Evolutionary conservation across 2,797 vertebrate species (phyloP).

Genomic region (Leontocebus nigricollis): DNA sequence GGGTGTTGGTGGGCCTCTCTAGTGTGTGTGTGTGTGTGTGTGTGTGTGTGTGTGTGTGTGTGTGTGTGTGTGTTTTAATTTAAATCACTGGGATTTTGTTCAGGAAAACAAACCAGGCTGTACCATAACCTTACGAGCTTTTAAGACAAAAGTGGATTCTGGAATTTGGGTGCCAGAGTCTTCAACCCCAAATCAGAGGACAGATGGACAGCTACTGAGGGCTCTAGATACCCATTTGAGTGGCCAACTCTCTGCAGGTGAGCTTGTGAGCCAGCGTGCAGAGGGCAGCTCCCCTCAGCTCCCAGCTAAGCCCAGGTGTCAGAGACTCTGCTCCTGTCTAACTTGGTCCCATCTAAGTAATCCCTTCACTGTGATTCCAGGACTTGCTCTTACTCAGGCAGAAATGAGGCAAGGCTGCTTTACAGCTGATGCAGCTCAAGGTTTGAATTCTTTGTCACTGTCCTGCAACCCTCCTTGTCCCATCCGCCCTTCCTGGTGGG

Average conservation of each 20-base stretch:
- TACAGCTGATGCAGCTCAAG: neutral
- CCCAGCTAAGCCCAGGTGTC: too few species aligned
- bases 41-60: too few species aligned
- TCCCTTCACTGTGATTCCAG: neutral
- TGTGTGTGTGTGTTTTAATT: too few species aligned
- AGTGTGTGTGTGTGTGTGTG: too few species aligned
- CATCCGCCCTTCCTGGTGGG: accelerated
- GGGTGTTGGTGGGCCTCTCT: neutral
- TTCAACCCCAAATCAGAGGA: neutral
- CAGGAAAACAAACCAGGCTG: neutral
- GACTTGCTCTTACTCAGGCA: neutral
- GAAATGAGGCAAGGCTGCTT: neutral
- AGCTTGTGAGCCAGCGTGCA: neutral
- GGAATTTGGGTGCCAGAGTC: neutral
- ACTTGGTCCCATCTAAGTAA: neutral
- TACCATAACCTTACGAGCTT: neutral
- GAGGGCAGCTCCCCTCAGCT: too few species aligned
- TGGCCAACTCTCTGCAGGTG: neutral
- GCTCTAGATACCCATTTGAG: too few species aligned
- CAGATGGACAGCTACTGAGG: neutral
- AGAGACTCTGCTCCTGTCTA: neutral
- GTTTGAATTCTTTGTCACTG: neutral
- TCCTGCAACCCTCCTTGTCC: neutral
- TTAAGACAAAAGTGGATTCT: neutral
- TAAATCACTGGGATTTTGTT: neutral